These are phyloP conservation scores for Melieria crassipennis DNA, from an alignment of 2,888 invertebrate species.

Conservation along the genomic window DNA sequence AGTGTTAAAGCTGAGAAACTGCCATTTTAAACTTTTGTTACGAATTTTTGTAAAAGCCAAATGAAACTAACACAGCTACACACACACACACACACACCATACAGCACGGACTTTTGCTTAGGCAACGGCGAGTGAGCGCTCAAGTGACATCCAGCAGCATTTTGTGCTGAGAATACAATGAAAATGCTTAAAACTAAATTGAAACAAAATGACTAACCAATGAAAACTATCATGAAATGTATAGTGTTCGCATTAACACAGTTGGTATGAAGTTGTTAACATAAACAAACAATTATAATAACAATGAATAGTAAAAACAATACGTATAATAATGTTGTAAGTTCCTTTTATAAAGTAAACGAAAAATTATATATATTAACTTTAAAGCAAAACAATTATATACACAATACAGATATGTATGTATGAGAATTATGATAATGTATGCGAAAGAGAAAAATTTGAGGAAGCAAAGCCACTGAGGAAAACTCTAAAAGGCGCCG, in stretches of 20 bases:
- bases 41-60: slow-evolving; percentile 14
- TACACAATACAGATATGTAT: too few relatives aligned
- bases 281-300: neutral
- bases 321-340: slow-evolving; percentile 40
- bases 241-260: neutral
- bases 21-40: slow-evolving; percentile 35
- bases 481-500: too few relatives aligned
- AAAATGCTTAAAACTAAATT: too few relatives aligned
- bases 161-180: too few relatives aligned
- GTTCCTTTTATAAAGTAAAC: slow-evolving; percentile 46
- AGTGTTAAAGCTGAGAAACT: slow-evolving; percentile 40
- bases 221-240: neutral
- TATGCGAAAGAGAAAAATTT: too few relatives aligned
- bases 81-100: neutral
- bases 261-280: neutral
- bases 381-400: too few relatives aligned
- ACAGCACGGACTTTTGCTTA: too few relatives aligned
- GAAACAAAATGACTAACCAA: too few relatives aligned
- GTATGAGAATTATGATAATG: too few relatives aligned
- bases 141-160: too few relatives aligned
- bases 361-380: neutral
- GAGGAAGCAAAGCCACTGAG: too few relatives aligned
- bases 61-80: neutral
- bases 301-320: slow-evolving; percentile 36
- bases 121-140: too few relatives aligned